Percentiles rank a stretch among this genome's conserved stretches.
Evolutionary conservation across 1,140 invertebrate genomes (phyloP).

Genomic region (Brachionus angularis): DNA sequence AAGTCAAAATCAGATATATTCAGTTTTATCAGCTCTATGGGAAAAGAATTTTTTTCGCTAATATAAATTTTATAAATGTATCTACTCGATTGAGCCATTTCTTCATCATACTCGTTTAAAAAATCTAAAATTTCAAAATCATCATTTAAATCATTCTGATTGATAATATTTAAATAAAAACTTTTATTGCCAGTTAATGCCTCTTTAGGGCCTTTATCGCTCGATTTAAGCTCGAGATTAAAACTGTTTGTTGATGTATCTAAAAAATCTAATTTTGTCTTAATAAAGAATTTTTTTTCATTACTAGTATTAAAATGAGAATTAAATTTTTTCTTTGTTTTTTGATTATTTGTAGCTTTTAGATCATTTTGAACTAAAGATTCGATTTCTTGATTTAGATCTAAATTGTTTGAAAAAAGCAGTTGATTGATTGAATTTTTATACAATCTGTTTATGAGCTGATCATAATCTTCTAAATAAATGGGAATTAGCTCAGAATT

Average conservation of each 20-base stretch:
- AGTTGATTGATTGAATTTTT: not conserved
- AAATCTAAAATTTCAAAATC: not conserved
- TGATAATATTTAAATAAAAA: conserved; percentile 2
- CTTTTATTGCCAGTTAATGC: not conserved
- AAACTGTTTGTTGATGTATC: not conserved
- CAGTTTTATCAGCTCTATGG: not conserved
- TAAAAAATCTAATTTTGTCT: conserved; percentile 1
- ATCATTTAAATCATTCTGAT: not conserved
- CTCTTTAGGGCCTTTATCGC: not conserved
- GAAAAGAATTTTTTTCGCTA: conserved; percentile 2
- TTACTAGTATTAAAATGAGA: not conserved
- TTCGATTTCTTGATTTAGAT: conserved; percentile 4
- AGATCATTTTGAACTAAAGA: not conserved
- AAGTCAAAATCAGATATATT: not conserved
- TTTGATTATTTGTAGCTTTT: not conserved
- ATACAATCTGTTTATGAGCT: too few relatives aligned
- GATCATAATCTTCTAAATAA: conserved; percentile 17
- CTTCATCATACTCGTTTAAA: conserved; percentile 2
- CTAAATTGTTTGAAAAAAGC: not conserved
- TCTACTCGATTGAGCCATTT: not conserved
- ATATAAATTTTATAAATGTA: not conserved
- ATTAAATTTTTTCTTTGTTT: too few relatives aligned
- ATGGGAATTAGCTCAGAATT: too few relatives aligned
- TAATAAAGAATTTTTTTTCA: conserved; percentile 16
- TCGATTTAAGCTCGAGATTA: not conserved